phyloP scores from a whole-genome alignment of 2,888 invertebrate species.

The Pachliopta kotzebuea region DNA sequence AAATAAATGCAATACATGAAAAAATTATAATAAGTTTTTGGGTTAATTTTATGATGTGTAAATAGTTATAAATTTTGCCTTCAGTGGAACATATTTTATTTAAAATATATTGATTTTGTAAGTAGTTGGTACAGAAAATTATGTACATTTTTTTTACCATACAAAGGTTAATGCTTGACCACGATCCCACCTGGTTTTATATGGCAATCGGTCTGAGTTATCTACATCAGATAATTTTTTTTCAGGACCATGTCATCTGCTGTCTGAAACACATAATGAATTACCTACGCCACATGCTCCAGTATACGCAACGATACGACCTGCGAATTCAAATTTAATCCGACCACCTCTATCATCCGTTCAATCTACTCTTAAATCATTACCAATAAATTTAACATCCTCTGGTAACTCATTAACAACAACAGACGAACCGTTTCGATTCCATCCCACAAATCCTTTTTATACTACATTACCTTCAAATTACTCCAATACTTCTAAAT shows the following conservation, averaged over 20 bases:
- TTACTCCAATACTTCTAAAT: constrained; percentile 67
- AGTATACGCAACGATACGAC: constrained; percentile 69
- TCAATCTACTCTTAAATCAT: constrained; percentile 55
- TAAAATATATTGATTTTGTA: background rate
- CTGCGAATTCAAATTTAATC: constrained; percentile 54
- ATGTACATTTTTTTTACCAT: background rate
- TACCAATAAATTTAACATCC: constrained; percentile 59
- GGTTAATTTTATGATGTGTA: background rate
- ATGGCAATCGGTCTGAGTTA: no score
- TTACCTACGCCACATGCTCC: constrained; percentile 67
- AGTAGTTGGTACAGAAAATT: background rate
- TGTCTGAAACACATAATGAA: constrained; percentile 56
- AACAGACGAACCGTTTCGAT: constrained; percentile 57
- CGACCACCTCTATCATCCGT: constrained; percentile 49
- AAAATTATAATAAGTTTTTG: background rate
- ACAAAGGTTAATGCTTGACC: no score
- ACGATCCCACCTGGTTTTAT: no score
- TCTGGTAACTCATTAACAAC: constrained; percentile 56
- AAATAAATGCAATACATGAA: no score
- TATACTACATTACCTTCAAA: constrained; percentile 71
- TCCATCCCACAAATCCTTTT: constrained; percentile 75
- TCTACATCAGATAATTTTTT: constrained; percentile 39
- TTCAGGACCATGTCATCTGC: constrained; percentile 72
- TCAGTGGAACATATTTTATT: background rate
- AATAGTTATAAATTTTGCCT: background rate